Conservation (phyloP, 2,888 invertebrate species). For the Eupithecia pulchellata region DNA sequence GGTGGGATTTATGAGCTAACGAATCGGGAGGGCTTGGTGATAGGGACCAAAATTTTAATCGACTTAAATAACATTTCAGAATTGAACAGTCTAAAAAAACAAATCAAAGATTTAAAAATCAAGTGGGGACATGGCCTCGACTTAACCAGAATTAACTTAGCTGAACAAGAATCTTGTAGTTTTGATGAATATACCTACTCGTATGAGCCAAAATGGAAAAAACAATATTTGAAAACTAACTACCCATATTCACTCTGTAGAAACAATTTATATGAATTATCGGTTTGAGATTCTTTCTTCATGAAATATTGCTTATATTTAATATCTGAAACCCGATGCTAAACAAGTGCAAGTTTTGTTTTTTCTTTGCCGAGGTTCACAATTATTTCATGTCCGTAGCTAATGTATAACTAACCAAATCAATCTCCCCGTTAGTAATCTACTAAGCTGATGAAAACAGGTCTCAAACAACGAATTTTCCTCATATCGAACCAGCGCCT, state of each 20-base stretch:
- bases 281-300: no score
- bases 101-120: background rate
- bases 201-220: no score
- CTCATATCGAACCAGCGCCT: background rate
- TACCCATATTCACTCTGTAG: no score
- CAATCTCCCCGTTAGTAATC: background rate
- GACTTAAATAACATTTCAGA: background rate
- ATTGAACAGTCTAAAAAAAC: background rate
- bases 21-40: background rate
- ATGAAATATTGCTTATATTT: no score
- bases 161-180: background rate
- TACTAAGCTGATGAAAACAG: background rate
- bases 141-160: background rate
- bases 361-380: no score
- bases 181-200: background rate
- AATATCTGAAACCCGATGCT: no score
- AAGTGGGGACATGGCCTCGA: background rate
- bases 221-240: no score
- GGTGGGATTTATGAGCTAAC: background rate
- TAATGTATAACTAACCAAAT: background rate
- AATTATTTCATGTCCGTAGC: no score
- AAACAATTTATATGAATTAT: no score
- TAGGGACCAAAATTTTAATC: background rate
- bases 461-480: constrained; percentile 1
- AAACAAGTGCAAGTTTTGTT: no score